A percentile compares a stretch with the other conserved stretches of the same genome.
phyloP scores from a whole-genome alignment of 2,113 vertebrate species.

The Odobenus rosmarus region DNA sequence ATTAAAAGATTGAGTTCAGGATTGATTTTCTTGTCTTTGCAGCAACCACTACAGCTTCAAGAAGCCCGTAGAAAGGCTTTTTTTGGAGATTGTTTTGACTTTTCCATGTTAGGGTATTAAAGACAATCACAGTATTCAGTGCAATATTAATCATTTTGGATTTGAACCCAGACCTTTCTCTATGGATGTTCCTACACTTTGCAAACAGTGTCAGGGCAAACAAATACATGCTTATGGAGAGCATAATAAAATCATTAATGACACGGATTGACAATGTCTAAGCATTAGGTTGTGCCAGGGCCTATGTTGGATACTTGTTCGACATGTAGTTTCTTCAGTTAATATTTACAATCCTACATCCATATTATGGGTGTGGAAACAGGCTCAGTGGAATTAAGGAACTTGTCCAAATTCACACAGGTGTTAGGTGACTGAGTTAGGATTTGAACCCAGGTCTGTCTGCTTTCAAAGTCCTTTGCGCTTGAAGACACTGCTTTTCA shows the following conservation, averaged over 20 bases:
- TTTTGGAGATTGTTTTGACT: background rate
- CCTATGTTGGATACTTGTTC: background rate
- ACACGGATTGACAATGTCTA: background rate
- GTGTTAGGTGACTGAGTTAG: background rate
- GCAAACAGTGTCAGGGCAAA: background rate
- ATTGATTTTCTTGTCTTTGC: slow-evolving; percentile 54
- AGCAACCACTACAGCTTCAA: background rate
- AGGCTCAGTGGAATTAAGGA: background rate
- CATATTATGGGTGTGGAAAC: background rate
- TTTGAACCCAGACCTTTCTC: background rate
- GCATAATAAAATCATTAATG: background rate
- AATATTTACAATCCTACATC: background rate
- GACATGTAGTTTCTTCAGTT: background rate
- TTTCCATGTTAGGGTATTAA: background rate
- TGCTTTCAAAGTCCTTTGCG: background rate
- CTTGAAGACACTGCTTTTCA: background rate
- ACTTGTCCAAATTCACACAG: background rate
- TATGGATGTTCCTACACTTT: background rate
- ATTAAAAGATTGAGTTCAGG: slow-evolving; percentile 61
- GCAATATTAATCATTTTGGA: background rate
- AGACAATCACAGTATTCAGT: background rate
- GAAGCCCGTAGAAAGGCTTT: background rate
- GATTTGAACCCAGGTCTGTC: background rate
- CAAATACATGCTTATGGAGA: background rate
- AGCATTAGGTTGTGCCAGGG: background rate